phyloP scores from a whole-genome alignment of 2,113 vertebrate genomes.

The Sisor rabdophorus region DNA sequence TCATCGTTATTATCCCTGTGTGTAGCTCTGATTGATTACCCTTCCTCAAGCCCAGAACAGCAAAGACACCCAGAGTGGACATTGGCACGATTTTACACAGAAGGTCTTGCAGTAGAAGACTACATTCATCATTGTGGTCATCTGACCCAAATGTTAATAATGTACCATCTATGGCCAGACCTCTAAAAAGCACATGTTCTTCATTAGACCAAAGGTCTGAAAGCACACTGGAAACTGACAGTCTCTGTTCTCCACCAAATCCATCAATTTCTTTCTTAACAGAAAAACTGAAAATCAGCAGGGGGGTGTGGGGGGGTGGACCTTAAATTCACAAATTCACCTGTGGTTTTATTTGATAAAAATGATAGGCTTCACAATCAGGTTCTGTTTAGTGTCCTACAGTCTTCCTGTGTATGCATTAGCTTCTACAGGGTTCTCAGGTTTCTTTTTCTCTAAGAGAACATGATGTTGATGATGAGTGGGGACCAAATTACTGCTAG shows the following conservation, averaged over 20 bases:
- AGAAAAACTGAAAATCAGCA: too few species aligned
- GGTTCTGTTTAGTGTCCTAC: too few species aligned
- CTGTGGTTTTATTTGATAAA: too few species aligned
- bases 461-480: too few species aligned
- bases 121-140: constrained; percentile 23
- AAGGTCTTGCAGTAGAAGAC: constrained; percentile 22
- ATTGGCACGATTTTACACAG: constrained; percentile 22
- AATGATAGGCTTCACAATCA: too few species aligned
- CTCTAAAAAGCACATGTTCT: not conserved
- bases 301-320: too few species aligned
- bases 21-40: constrained; percentile 57
- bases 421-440: too few species aligned
- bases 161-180: constrained; percentile 14
- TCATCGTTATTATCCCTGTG: constrained; percentile 56
- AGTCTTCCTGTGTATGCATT: too few species aligned
- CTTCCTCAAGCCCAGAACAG: constrained; percentile 33
- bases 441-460: too few species aligned
- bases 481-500: too few species aligned
- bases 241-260: not conserved
- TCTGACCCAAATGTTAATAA: constrained; percentile 33
- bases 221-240: not conserved
- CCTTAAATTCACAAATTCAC: too few species aligned
- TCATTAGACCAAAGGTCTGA: not conserved
- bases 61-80: constrained; percentile 12
- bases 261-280: too few species aligned